A percentile compares a stretch with the other conserved stretches of the same genome.
Conservation (phyloP, 2,113 vertebrate genomes). For the Ondatra zibethicus region DNA sequence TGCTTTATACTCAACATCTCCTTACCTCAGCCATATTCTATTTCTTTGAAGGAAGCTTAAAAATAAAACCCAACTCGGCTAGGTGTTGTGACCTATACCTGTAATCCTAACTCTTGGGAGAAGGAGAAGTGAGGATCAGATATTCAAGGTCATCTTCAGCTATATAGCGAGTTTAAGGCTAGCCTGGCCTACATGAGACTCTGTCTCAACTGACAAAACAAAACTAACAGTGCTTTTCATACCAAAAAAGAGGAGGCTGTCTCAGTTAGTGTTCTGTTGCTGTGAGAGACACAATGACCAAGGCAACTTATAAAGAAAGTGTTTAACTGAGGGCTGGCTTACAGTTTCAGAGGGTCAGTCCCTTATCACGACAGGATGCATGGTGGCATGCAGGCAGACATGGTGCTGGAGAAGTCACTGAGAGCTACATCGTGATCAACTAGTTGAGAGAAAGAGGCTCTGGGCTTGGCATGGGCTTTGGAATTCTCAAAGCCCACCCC, state of each 20-base stretch:
- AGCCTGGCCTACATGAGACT: not conserved
- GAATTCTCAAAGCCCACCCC: not conserved
- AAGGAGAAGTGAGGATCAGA: not conserved
- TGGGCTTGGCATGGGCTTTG: not conserved
- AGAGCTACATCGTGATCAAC: not conserved
- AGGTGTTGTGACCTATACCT: not conserved
- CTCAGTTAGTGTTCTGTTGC: not conserved
- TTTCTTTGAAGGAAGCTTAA: not conserved
- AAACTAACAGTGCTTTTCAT: not conserved
- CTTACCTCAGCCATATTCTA: not conserved
- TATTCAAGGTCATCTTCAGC: not conserved
- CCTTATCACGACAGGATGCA: not conserved
- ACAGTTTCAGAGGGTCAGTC: not conserved
- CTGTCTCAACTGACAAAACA: not conserved
- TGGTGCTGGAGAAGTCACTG: not conserved
- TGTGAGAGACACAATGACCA: not conserved
- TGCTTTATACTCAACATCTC: not conserved
- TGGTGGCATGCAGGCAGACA: not conserved
- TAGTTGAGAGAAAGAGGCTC: not conserved
- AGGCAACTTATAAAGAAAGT: not conserved
- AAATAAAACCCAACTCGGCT: not conserved
- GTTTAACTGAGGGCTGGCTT: not conserved
- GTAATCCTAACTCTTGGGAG: not conserved
- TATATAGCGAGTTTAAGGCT: not conserved
- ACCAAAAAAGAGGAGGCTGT: not conserved